Evolutionary conservation across 1,140 invertebrate species (phyloP), one percentile per base, ranked within the genome.

Genomic region (Pachyrhynchus sulphureomaculatus): DNA sequence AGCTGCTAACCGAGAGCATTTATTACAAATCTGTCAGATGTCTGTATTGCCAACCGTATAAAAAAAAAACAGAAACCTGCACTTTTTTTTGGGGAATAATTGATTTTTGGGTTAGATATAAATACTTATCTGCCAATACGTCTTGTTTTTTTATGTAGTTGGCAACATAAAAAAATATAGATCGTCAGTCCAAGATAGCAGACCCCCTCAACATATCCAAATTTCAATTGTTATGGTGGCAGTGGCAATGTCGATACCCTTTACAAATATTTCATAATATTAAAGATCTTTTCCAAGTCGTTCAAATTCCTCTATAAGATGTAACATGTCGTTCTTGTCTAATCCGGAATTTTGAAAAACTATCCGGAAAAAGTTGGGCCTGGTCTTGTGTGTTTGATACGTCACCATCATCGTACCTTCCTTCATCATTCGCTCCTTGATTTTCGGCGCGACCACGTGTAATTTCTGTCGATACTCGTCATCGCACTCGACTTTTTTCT

Each of bases 391-490:
- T 0, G 94, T 91, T 72, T 98, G 95, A 74, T 98, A 98, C 12
- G 93, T 95, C 23, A 98, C 88, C 87, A 98, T 92, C 86, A 96
- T 95, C 2, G 88, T 88, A 2, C 96, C 96, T 72, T 91, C 86
- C 72, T 91, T 89, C 81, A 97, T 94, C 95, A 98, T 98, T 57
- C 84, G 78, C 71, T 94, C 92, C 76, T 98, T 99, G 41, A 99
- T 88, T 71, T 87, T 85, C 0, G 96, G 94, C 1, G 95, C 95
- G 15, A 98, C 83, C 76, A 85, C 87, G 70, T 93, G 87, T 37
- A 95, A 76, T 65, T 83, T 83, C 52, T 86, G 80, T 41, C 82
- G 81, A 64, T 86, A 87, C 54, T 92, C 86, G 84, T 1, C 78
- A 73, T 33, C 82, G 77, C 53, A 81, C 34, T 53, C 18, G 8